Percentiles rank a stretch among this genome's conserved stretches.
Conservation (phyloP, 2,888 invertebrate genomes). For the Lasioglossum malachurum region DNA sequence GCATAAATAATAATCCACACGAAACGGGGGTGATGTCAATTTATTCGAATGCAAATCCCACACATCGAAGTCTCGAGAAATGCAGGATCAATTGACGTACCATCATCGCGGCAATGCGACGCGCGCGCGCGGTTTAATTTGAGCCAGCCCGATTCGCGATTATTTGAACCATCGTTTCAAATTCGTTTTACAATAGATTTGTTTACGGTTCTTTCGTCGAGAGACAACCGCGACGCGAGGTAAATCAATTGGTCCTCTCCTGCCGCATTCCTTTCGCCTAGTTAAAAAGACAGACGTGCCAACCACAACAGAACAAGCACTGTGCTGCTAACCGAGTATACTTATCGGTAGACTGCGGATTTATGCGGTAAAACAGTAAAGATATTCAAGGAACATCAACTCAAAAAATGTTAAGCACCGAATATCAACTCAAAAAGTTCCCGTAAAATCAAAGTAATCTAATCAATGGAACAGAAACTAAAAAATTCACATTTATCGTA, state of each 20-base stretch:
- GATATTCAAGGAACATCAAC: not conserved
- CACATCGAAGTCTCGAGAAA: conserved; percentile 42
- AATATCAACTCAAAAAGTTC: not conserved
- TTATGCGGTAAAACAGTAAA: not conserved
- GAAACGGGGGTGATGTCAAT: conserved; percentile 54
- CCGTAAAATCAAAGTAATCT: not conserved
- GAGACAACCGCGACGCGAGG: conserved; percentile 46
- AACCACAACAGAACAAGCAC: conserved; percentile 76
- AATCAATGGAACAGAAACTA: not conserved
- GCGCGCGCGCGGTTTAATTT: conserved; percentile 17
- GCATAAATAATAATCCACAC: conserved; percentile 70
- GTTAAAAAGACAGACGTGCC: conserved; percentile 73
- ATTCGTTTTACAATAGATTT: not conserved
- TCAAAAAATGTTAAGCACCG: not conserved
- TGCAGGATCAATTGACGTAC: conserved; percentile 71
- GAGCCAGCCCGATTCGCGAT: conserved; percentile 54
- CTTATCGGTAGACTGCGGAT: conserved; percentile 36
- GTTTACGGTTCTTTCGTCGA: conserved; percentile 44
- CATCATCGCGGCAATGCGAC: conserved; percentile 19
- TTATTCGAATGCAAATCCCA: conserved; percentile 54
- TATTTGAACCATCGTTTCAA: conserved; percentile 47
- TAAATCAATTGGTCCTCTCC: conserved; percentile 69
- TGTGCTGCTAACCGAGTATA: conserved; percentile 75
- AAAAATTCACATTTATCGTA: not conserved
- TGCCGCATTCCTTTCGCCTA: conserved; percentile 47